A percentile compares a stretch with the other conserved stretches of the same genome.
Conservation (phyloP, 2,888 invertebrate genomes). For the Meandrusa payeni region DNA sequence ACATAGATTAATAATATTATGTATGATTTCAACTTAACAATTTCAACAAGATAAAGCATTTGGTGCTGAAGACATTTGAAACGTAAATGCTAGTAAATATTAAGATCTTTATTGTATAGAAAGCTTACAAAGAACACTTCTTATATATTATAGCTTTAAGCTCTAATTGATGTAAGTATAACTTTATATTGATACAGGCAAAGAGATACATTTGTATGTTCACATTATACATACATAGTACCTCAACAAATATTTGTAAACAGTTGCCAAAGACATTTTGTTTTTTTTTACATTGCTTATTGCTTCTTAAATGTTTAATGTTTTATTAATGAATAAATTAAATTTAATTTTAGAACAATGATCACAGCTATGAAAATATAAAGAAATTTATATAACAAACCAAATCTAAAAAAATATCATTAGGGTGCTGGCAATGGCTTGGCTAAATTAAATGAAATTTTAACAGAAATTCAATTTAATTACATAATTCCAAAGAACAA, state of each 20-base stretch:
- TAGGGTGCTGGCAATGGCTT: too few relatives aligned
- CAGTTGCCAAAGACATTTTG: too few relatives aligned
- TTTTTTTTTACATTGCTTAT: too few relatives aligned
- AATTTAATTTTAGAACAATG: too few relatives aligned
- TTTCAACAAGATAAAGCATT: conserved; percentile 11
- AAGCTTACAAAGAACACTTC: conserved; percentile 12
- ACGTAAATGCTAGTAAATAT: not conserved
- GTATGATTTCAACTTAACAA: not conserved
- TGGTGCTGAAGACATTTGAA: conserved; percentile 3
- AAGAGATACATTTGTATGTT: too few relatives aligned
- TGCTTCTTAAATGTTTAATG: too few relatives aligned
- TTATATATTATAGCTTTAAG: conserved; percentile 18
- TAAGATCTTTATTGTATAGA: not conserved
- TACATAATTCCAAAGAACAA: not conserved
- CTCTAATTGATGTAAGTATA: conserved; percentile 7
- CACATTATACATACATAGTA: too few relatives aligned
- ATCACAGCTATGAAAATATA: too few relatives aligned
- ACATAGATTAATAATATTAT: conserved; percentile 1
- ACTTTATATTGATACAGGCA: conserved; percentile 17
- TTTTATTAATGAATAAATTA: too few relatives aligned
- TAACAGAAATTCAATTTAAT: not conserved
- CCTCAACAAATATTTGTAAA: too few relatives aligned
- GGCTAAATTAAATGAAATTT: not conserved
- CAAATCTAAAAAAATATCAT: not conserved
- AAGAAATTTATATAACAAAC: not conserved